phyloP scores from a whole-genome alignment of 1,140 invertebrate species.

The Drosophila persimilis region DNA sequence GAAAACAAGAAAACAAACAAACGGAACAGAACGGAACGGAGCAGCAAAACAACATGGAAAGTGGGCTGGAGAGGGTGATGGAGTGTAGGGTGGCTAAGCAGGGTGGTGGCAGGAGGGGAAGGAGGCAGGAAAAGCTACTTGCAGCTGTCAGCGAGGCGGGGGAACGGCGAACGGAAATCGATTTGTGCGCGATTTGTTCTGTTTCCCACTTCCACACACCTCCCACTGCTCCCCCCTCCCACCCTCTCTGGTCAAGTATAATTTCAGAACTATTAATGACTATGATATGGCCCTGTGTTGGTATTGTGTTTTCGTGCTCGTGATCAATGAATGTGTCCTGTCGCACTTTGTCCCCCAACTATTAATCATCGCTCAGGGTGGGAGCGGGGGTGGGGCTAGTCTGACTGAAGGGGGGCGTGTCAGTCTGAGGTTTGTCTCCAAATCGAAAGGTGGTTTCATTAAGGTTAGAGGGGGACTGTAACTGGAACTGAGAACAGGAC shows the following conservation, averaged over 20 bases:
- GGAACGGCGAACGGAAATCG: conserved; percentile 62
- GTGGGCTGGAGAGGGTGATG: background rate
- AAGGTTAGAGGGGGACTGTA: conserved; percentile 12
- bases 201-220: conserved; percentile 50
- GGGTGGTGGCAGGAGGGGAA: no score
- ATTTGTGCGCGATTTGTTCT: conserved; percentile 79
- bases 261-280: conserved; percentile 78
- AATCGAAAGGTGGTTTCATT: conserved; percentile 36
- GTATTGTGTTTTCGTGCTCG: conserved; percentile 56
- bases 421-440: conserved; percentile 34
- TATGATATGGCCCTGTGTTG: conserved; percentile 26
- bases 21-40: conserved; percentile 30
- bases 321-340: conserved; percentile 70
- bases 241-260: conserved; percentile 64
- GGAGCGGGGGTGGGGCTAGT: background rate
- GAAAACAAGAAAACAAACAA: conserved; percentile 71
- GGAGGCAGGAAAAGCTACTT: conserved; percentile 47
- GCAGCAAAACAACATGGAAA: conserved; percentile 36
- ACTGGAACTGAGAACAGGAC: conserved; percentile 32
- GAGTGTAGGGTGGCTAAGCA: background rate
- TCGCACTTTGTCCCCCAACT: conserved; percentile 62
- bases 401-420: conserved; percentile 15
- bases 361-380: conserved; percentile 62
- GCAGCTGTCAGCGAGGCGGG: conserved; percentile 69
- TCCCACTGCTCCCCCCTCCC: background rate